Conservation (phyloP, 1,140 invertebrate genomes). For the Drosophila subobscura region DNA sequence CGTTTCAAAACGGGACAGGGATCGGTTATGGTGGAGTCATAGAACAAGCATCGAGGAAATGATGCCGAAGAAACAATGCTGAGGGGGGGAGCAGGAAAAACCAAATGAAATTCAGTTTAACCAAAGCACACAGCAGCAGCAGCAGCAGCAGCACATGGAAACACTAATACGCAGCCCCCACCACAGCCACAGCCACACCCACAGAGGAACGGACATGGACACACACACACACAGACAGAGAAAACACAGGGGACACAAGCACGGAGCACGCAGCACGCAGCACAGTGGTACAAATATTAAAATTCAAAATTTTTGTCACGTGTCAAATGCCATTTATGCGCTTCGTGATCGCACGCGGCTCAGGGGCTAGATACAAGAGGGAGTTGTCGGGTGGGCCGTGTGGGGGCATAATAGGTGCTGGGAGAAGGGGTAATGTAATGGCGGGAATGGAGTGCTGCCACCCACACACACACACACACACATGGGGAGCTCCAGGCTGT, state of each 20-base stretch:
- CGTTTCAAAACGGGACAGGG: too few species aligned
- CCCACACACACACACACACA: too few species aligned
- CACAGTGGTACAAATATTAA: conserved; percentile 67
- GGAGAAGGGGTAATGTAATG: too few species aligned
- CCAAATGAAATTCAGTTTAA: conserved; percentile 75
- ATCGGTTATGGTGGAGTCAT: conserved; percentile 8
- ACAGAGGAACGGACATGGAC: neutral
- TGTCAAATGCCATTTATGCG: conserved; percentile 80
- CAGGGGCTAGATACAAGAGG: conserved; percentile 3
- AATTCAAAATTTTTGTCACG: conserved; percentile 78
- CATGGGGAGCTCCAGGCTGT: too few species aligned
- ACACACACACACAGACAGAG: conserved; percentile 12
- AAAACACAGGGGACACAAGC: conserved; percentile 8
- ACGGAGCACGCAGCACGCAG: too few species aligned
- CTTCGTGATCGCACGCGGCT: conserved; percentile 73
- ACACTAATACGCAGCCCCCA: neutral
- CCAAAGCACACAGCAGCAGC: conserved; percentile 20
- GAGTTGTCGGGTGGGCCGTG: too few species aligned
- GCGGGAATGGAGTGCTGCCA: too few species aligned
- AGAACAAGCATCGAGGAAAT: conserved; percentile 28
- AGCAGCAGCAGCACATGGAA: neutral
- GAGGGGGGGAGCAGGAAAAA: conserved; percentile 31
- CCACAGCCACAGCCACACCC: neutral
- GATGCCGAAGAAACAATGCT: conserved; percentile 50
- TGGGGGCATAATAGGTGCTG: neutral